Evolutionary conservation across 2,113 vertebrate species (phyloP).

Genomic region (Mellivora capensis): DNA sequence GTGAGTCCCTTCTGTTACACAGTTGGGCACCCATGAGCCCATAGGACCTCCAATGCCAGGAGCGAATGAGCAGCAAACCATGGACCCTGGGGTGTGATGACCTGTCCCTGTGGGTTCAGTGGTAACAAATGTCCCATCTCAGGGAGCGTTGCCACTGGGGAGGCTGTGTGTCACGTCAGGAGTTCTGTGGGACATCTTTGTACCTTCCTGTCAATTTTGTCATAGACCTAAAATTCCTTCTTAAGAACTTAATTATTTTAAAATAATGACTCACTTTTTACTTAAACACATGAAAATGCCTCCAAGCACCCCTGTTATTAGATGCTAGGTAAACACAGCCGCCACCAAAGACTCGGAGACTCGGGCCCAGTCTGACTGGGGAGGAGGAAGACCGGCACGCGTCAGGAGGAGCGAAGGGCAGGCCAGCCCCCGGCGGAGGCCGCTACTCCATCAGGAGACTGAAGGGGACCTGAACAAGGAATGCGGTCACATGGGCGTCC

Average conservation of each 20-base stretch:
- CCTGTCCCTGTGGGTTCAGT: not conserved
- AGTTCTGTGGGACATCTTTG: not conserved
- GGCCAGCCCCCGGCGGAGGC: not conserved
- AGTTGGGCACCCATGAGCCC: not conserved
- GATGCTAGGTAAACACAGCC: not conserved
- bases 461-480: not conserved
- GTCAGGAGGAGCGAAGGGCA: not conserved
- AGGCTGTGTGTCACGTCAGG: not conserved
- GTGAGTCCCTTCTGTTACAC: not conserved
- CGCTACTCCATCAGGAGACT: not conserved
- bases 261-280: not conserved
- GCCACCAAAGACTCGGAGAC: not conserved
- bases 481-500: not conserved
- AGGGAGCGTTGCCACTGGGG: rapidly evolving
- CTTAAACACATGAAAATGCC: not conserved
- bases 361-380: no score
- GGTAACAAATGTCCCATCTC: not conserved
- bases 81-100: no score
- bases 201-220: not conserved
- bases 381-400: not conserved
- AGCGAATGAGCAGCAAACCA: not conserved
- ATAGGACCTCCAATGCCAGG: not conserved
- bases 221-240: not conserved
- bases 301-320: not conserved
- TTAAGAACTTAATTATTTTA: not conserved